phyloP scores from a whole-genome alignment of 2,113 vertebrate genomes.

The Oplegnathus fasciatus region DNA sequence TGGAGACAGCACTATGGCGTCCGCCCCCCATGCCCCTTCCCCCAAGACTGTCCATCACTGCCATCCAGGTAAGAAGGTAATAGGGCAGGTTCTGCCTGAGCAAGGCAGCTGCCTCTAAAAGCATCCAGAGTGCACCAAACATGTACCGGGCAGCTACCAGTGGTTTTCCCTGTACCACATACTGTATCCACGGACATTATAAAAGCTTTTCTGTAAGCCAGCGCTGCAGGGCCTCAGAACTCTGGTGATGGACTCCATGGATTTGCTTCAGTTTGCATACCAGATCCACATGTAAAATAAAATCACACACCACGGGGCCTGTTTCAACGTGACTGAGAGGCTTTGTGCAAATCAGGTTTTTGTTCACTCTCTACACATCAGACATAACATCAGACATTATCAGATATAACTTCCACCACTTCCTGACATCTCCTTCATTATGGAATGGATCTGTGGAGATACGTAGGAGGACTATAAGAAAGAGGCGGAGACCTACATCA shows the following conservation, averaged over 20 bases:
- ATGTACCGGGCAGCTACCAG: slow-evolving; percentile 1
- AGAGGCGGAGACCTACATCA: background rate
- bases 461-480: background rate
- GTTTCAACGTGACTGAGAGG: background rate
- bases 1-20: slow-evolving; percentile 38
- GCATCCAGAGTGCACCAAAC: slow-evolving; percentile 42
- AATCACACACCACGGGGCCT: background rate
- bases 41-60: slow-evolving; percentile 67
- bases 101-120: slow-evolving; percentile 36
- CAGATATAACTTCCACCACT: slow-evolving; percentile 6
- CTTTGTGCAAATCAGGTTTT: background rate
- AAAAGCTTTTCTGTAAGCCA: background rate
- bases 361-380: background rate
- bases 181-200: background rate
- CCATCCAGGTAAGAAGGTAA: slow-evolving; percentile 67
- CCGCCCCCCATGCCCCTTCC: slow-evolving; percentile 4
- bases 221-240: background rate
- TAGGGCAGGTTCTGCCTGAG: slow-evolving; percentile 51
- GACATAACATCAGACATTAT: background rate
- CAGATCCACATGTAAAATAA: background rate
- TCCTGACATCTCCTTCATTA: background rate
- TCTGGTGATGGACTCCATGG: background rate
- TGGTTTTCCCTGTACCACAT: slow-evolving; percentile 12
- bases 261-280: background rate
- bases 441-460: background rate